These are phyloP conservation scores for Myiagra hebetior DNA, from an alignment of 2,113 vertebrate genomes.

Conservation along the genomic window DNA sequence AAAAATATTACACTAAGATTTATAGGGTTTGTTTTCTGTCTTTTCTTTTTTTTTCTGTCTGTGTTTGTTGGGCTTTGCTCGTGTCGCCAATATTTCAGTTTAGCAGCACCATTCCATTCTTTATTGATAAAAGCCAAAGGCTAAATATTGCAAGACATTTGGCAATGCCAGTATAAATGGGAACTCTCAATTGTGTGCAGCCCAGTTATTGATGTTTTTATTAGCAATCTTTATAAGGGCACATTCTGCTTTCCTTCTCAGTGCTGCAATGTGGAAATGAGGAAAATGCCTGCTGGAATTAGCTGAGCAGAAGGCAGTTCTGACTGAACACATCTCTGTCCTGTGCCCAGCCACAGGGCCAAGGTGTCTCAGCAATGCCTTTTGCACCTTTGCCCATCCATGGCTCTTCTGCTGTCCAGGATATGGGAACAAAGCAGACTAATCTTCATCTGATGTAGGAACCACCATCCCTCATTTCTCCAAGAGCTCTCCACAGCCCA, in stretches of 20 bases:
- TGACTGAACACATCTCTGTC: not conserved
- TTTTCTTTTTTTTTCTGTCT: not conserved
- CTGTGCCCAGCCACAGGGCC: not conserved
- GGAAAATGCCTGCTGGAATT: not conserved
- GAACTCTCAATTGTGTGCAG: not conserved
- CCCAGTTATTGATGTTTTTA: constrained; percentile 49
- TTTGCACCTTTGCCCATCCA: not conserved
- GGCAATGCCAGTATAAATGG: constrained; percentile 1
- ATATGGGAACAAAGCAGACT: not conserved
- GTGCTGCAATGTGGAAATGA: not conserved
- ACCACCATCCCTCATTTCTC: not conserved
- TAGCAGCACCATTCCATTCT: constrained; percentile 28
- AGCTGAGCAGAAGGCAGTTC: not conserved
- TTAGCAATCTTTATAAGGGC: not conserved
- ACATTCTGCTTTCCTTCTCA: not conserved
- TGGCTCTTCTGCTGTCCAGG: not conserved
- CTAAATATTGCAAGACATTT: constrained; percentile 41
- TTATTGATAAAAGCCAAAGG: constrained; percentile 54
- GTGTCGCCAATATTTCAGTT: not conserved
- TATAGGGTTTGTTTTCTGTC: not conserved
- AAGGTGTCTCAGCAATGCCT: not conserved
- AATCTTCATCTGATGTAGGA: not conserved
- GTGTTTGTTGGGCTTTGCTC: not conserved
- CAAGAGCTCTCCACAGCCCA: not conserved
- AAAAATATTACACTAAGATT: constrained; percentile 26